Conservation (phyloP, 2,797 vertebrate species). For the Neosalanx taihuensis region DNA sequence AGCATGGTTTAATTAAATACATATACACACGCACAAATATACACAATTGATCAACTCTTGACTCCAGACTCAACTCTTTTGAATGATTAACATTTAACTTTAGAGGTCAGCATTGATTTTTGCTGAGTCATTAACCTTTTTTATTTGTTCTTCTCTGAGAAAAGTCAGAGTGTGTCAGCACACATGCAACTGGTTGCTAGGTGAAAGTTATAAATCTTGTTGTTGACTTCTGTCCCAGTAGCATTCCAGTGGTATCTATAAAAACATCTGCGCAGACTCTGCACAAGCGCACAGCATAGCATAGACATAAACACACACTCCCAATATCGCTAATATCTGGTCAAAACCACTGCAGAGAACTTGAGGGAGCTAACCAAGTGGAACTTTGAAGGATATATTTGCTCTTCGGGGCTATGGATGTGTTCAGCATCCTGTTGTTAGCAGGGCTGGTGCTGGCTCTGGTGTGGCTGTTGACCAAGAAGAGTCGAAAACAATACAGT, state of each 20-base stretch:
- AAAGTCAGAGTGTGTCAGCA: not conserved
- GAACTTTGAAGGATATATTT: not conserved
- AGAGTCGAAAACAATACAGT: not conserved
- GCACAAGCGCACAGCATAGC: not conserved
- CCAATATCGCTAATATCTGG: not conserved
- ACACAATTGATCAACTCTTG: not conserved
- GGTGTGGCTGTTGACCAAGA: slow-evolving; percentile 40
- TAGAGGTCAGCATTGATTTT: not conserved
- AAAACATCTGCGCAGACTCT: no score
- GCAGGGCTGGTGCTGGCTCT: slow-evolving; percentile 38
- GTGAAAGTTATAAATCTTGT: slow-evolving; percentile 27
- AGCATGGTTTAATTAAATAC: not conserved
- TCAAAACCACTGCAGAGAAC: no score
- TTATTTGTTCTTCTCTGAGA: not conserved
- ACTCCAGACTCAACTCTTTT: not conserved
- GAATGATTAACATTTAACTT: not conserved
- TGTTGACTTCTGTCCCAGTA: slow-evolving; percentile 32
- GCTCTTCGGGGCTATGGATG: slow-evolving; percentile 37
- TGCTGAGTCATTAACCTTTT: not conserved
- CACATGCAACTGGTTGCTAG: not conserved
- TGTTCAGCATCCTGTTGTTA: slow-evolving; percentile 27
- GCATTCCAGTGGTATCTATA: not conserved
- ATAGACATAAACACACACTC: not conserved
- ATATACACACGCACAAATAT: not conserved
- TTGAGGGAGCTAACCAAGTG: not conserved